These are phyloP conservation scores for Oceanites oceanicus DNA, from an alignment of 2,113 vertebrate species.

Conservation along the genomic window DNA sequence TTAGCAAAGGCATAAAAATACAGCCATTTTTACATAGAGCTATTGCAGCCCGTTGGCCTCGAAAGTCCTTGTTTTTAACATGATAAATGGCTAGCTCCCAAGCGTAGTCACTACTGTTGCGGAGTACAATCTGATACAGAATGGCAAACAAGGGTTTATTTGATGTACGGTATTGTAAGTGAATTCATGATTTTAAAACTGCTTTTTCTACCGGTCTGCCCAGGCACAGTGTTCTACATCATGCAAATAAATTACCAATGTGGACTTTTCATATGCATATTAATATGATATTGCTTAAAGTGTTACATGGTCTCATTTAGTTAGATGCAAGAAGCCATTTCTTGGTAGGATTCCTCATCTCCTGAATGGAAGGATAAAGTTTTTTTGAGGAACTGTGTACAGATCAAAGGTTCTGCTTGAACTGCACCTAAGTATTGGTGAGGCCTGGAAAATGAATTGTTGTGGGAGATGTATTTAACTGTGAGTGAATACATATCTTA, in stretches of 20 bases:
- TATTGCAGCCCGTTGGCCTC: background rate
- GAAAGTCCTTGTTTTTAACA: background rate
- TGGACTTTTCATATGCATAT: background rate
- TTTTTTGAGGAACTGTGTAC: background rate
- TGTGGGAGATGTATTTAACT: background rate
- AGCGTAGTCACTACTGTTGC: background rate
- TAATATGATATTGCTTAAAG: background rate
- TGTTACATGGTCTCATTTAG: background rate
- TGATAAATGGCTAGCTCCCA: background rate
- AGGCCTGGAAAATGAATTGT: constrained; percentile 31
- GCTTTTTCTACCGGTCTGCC: background rate
- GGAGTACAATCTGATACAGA: background rate
- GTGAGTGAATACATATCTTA: background rate
- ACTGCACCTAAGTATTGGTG: background rate
- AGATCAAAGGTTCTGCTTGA: constrained; percentile 11
- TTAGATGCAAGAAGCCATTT: background rate
- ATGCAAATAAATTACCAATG: background rate
- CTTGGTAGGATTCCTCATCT: background rate
- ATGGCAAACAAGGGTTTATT: background rate
- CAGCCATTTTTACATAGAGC: background rate
- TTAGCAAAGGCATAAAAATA: constrained; percentile 13
- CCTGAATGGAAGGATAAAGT: background rate
- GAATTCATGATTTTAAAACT: background rate
- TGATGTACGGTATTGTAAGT: background rate
- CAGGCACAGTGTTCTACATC: background rate